These are phyloP conservation scores for Orthosia cruda DNA, from an alignment of 2,888 invertebrate genomes.

Conservation along the genomic window DNA sequence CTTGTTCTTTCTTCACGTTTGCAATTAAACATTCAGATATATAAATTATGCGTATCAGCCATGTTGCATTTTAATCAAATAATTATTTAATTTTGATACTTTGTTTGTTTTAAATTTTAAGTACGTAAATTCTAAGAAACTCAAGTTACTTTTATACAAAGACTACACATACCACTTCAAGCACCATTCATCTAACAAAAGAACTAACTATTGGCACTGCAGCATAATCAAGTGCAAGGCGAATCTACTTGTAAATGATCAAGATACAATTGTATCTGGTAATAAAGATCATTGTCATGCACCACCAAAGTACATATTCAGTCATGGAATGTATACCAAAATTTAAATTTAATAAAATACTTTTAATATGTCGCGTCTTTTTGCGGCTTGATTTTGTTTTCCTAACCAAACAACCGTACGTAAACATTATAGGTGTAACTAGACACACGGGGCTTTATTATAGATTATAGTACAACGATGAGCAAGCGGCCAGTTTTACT, in stretches of 20 bases:
- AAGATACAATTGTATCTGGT: not conserved
- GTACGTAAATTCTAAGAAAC: no score
- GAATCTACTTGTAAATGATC: not conserved
- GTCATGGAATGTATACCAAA: not conserved
- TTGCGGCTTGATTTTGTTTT: no score
- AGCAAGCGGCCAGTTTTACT: no score
- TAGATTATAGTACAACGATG: no score
- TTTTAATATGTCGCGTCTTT: no score
- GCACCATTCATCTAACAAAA: not conserved
- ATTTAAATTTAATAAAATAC: not conserved
- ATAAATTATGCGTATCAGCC: not conserved
- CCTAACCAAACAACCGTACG: no score
- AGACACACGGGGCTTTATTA: no score
- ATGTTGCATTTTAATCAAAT: not conserved
- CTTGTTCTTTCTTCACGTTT: not conserved
- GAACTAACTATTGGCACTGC: not conserved
- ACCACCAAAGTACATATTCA: not conserved
- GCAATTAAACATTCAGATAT: not conserved
- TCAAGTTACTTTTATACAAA: constrained; percentile 5
- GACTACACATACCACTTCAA: constrained; percentile 5
- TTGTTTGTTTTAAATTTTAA: no score
- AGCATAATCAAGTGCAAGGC: not conserved
- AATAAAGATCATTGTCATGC: not conserved
- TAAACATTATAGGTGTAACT: no score
- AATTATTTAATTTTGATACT: no score